These are phyloP conservation scores for Drosophila kurseongensis DNA, from an alignment of 1,140 invertebrate genomes.

Conservation along the genomic window DNA sequence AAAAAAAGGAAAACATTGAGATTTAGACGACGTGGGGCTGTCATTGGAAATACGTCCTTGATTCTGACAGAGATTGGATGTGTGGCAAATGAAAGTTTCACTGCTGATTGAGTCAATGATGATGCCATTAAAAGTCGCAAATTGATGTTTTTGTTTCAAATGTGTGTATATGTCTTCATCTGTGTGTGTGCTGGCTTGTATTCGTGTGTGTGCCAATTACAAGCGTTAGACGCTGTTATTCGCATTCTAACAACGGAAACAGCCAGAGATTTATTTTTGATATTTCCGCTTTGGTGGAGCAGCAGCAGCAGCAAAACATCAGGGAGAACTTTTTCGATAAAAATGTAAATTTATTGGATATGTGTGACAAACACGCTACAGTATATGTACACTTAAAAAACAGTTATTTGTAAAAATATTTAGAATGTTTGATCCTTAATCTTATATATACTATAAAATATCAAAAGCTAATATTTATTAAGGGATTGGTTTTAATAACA, in stretches of 20 bases:
- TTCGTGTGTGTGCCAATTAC: conserved; percentile 66
- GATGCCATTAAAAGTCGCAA: conserved; percentile 80
- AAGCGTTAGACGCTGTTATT: conserved; percentile 69
- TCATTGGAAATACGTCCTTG: conserved; percentile 22
- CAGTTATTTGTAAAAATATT: not conserved
- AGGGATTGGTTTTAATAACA: too few relatives aligned
- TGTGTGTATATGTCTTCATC: conserved; percentile 15
- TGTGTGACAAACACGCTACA: conserved; percentile 76
- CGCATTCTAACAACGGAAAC: conserved; percentile 76
- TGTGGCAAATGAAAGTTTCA: conserved; percentile 72
- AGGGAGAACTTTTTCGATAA: conserved; percentile 78
- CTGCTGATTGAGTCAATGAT: conserved; percentile 81
- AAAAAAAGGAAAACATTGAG: conserved; percentile 26
- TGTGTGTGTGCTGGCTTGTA: conserved; percentile 4
- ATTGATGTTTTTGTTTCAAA: conserved; percentile 81
- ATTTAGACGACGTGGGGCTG: conserved; percentile 24
- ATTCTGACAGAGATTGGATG: conserved; percentile 35
- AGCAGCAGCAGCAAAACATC: conserved; percentile 45
- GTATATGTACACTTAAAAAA: conserved; percentile 19
- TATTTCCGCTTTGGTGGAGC: conserved; percentile 76
- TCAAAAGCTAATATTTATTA: too few relatives aligned
- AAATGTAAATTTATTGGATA: conserved; percentile 82
- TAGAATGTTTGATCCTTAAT: too few relatives aligned
- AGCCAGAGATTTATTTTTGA: conserved; percentile 82
- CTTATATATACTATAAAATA: too few relatives aligned